A percentile compares a stretch with the other conserved stretches of the same genome.
phyloP scores from a whole-genome alignment of 2,113 vertebrate genomes.

The Scomber colias region DNA sequence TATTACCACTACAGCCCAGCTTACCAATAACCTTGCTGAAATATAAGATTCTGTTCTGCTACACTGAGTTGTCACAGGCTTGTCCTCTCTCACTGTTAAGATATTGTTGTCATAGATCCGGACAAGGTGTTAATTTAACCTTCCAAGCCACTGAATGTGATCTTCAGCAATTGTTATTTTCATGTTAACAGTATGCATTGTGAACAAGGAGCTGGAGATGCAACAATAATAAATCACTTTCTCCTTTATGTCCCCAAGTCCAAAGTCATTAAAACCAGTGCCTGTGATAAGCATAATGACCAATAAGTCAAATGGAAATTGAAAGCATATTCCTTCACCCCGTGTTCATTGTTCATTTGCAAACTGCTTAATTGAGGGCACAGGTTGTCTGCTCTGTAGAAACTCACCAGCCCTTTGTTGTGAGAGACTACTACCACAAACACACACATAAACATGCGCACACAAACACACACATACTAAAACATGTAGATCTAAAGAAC shows the following conservation, averaged over 20 bases:
- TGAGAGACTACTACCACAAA: not conserved
- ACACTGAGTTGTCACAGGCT: slow-evolving; percentile 23
- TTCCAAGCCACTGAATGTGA: slow-evolving; percentile 38
- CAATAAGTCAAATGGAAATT: slow-evolving; percentile 39
- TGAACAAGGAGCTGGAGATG: slow-evolving; percentile 23
- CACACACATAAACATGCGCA: no score
- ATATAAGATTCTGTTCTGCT: slow-evolving; percentile 41
- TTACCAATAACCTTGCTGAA: slow-evolving; percentile 56
- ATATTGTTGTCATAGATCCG: slow-evolving; percentile 32
- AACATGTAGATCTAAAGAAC: not conserved
- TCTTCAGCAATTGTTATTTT: slow-evolving; percentile 47
- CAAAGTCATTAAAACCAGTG: slow-evolving; percentile 51
- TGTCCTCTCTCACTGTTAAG: slow-evolving; percentile 29
- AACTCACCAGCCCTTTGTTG: slow-evolving; percentile 8
- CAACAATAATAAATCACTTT: slow-evolving; percentile 43
- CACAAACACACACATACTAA: not conserved
- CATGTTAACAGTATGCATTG: slow-evolving; percentile 38
- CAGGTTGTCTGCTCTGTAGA: not conserved
- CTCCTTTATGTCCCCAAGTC: slow-evolving; percentile 31
- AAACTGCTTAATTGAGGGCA: slow-evolving; percentile 47
- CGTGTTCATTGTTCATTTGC: slow-evolving; percentile 10
- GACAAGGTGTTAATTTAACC: slow-evolving; percentile 55
- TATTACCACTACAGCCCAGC: slow-evolving; percentile 55
- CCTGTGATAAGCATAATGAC: slow-evolving; percentile 40
- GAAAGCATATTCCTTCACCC: slow-evolving; percentile 32